These are phyloP conservation scores for Escarpia spicata DNA, from an alignment of 2,888 invertebrate species.

Conservation along the genomic window DNA sequence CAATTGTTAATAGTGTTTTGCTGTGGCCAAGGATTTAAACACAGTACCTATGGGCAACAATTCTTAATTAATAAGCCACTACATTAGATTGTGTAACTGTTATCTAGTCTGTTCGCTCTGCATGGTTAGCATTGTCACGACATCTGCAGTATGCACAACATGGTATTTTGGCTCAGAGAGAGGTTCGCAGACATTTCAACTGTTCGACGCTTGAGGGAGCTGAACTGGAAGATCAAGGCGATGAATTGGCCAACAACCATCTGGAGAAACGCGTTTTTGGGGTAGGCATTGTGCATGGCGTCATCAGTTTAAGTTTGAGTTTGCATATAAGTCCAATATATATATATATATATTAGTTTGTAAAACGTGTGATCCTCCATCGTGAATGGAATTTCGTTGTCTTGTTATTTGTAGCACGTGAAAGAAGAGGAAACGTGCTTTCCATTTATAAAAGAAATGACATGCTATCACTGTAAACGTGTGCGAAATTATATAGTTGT, in stretches of 20 bases:
- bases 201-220: conserved; percentile 90
- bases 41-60: background rate
- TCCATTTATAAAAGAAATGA: no score
- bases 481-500: no score
- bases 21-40: no score
- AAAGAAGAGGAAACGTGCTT: no score
- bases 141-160: background rate
- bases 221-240: conserved; percentile 89
- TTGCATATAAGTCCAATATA: background rate
- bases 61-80: background rate
- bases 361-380: background rate
- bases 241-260: background rate
- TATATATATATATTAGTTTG: background rate
- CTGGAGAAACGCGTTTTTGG: background rate
- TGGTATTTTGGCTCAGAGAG: conserved; percentile 67
- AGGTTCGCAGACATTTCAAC: conserved; percentile 87
- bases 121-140: background rate
- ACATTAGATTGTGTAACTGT: background rate
- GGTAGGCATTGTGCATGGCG: background rate
- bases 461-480: no score
- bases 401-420: no score
- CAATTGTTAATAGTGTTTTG: no score
- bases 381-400: no score
- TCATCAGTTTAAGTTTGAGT: background rate
- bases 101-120: background rate